phyloP scores from a whole-genome alignment of 2,797 vertebrate species.

The Nothura maculosa region DNA sequence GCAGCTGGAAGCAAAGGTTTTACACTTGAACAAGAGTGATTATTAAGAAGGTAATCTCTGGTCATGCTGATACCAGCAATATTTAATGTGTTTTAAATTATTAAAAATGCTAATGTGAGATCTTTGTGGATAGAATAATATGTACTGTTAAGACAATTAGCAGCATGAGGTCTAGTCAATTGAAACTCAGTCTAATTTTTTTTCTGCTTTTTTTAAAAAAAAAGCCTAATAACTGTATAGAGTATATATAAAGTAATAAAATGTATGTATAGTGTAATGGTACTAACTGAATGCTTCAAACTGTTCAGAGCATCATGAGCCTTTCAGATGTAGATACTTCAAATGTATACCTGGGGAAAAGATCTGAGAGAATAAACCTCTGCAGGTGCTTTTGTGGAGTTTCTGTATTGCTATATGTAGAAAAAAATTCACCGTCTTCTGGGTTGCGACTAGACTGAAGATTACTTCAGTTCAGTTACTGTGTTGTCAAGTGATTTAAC shows the following conservation, averaged over 20 bases:
- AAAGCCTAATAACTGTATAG: neutral
- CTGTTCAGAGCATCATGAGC: neutral
- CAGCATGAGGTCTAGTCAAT: neutral
- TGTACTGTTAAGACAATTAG: neutral
- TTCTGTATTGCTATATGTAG: neutral
- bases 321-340: neutral
- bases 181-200: neutral
- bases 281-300: neutral
- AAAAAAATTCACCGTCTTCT: neutral
- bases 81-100: conserved; percentile 48
- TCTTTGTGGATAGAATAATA: neutral
- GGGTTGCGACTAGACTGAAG: neutral
- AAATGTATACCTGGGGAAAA: neutral
- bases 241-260: neutral
- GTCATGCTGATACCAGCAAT: conserved; percentile 27
- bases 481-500: neutral
- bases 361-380: neutral
- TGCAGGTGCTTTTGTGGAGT: neutral
- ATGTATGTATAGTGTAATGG: neutral
- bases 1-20: conserved; percentile 41
- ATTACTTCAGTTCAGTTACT: neutral
- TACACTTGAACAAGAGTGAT: neutral
- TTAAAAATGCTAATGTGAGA: neutral
- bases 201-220: neutral
- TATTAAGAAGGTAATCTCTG: neutral